Base-by-base conservation (phyloP, 2,888 invertebrate species). In the Venustoraphidia nigricollis region DNA sequence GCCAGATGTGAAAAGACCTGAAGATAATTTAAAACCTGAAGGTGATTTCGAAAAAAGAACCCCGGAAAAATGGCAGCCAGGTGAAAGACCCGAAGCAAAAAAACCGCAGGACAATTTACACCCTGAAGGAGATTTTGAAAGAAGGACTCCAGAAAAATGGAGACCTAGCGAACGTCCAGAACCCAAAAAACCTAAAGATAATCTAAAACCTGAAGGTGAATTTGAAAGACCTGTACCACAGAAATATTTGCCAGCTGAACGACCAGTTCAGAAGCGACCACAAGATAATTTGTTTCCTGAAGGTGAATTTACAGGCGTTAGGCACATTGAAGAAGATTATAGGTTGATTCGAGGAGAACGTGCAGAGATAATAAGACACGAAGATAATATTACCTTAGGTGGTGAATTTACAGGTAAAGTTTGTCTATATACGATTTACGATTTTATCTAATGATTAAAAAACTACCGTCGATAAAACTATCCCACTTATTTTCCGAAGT, bases 361-460 rank as follows among this genome's bases (percentile, higher is more conserved):
- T 54, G 77, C 77, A 36, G 77, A 80, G 62, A 75, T 81, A 17
- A 70, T 76, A 51, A 73, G 74, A 52, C 76, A 72, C 41, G 73
- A 74, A 53, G 80, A 83, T 60, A 83, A 84, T 59, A 71, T 83
- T 11, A 73, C 72, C 37, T 69, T 75, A 46, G 75, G 77, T 68
- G 78, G 81, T 56, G 74, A 77, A 63, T 83, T 83, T 55, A 76
- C 69, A 62, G 78, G 80, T 79, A 67, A 66, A 60, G 6, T 27
- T 6, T 27, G 6, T 27, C 6, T 6, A 27, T 27, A 1, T 6
- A 27, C 27, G 27, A 27, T 27, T 27, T 27, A 27, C 27, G 27
- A 27, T 27, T 6, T 27, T 27, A 27, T 27, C 27, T 27, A 27
- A 27, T 6, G 27, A 27, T 27, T 6, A 6, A 27, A 27, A 6